phyloP scores from a whole-genome alignment of 2,888 invertebrate genomes.

The Scaptomyza cyrtandrae region DNA sequence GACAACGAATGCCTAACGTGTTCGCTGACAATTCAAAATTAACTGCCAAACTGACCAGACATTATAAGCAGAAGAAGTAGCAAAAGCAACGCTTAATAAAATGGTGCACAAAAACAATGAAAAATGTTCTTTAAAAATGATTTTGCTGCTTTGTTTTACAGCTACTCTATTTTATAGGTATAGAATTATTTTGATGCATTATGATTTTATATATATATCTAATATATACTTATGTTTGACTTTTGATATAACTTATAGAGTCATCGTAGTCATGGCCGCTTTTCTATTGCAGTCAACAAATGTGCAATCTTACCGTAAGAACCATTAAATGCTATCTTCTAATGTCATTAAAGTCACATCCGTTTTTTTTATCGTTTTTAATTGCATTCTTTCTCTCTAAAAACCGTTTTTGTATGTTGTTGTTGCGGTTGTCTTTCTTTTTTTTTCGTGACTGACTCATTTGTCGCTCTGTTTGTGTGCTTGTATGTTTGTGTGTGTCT shows the following conservation, averaged over 20 bases:
- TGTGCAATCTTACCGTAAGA: conserved; percentile 38
- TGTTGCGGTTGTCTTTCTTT: neutral
- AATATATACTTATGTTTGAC: neutral
- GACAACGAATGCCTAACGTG: conserved; percentile 61
- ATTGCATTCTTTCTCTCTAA: conserved; percentile 55
- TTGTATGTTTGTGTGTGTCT: conserved; percentile 38
- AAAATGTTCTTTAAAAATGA: neutral
- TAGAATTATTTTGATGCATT: no score
- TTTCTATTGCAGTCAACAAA: conserved; percentile 2
- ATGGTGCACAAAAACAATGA: conserved; percentile 53
- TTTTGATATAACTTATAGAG: neutral
- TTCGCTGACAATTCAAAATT: conserved; percentile 77
- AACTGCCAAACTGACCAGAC: conserved; percentile 68
- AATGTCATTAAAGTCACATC: conserved; percentile 70
- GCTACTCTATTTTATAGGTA: no score
- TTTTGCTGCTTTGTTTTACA: neutral
- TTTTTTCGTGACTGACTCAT: conserved; percentile 56
- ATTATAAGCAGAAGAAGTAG: conserved; percentile 16
- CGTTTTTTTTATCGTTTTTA: conserved; percentile 80
- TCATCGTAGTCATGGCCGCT: neutral
- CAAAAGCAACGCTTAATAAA: conserved; percentile 68
- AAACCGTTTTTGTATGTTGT: conserved; percentile 15
- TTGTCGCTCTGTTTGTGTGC: conserved; percentile 59
- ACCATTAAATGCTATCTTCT: conserved; percentile 59
- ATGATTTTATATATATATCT: no score